Evolutionary conservation across 1,140 invertebrate genomes (phyloP).

Genomic region (Lamellibrachia luymesi): DNA sequence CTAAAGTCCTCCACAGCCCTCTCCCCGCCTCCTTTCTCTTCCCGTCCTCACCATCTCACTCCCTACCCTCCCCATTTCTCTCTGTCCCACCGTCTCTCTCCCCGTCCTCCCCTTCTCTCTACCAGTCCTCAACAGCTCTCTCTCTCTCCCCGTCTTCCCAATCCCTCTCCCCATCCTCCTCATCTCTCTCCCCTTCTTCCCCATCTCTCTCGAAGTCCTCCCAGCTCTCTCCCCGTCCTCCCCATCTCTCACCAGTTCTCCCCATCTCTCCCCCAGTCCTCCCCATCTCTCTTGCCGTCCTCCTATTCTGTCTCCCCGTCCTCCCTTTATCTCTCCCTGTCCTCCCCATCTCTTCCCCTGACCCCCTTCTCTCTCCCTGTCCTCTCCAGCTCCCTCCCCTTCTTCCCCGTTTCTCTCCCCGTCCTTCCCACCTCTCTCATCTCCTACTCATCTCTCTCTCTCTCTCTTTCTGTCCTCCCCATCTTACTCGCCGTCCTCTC

Average conservation of each 20-base stretch:
- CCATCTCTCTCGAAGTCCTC: not conserved
- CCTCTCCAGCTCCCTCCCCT: not conserved
- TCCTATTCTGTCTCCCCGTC: not conserved
- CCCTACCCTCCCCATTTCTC: not conserved
- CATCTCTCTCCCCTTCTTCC: not conserved
- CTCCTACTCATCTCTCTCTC: no score
- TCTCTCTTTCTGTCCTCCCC: not conserved
- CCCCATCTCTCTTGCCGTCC: not conserved
- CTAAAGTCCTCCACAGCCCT: no score
- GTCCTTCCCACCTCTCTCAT: not conserved
- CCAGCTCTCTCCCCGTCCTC: slow-evolving; percentile 2
- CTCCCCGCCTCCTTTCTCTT: no score
- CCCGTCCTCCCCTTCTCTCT: slow-evolving; percentile 14
- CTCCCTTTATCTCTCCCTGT: not conserved
- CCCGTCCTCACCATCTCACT: not conserved
- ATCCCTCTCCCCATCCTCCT: not conserved
- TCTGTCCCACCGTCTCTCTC: not conserved
- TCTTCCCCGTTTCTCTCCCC: not conserved
- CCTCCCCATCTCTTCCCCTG: not conserved
- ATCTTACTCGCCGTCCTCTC: not conserved
- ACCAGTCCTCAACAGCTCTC: no score
- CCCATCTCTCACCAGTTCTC: not conserved
- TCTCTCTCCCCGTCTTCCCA: no score
- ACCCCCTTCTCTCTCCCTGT: not conserved
- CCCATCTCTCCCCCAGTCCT: not conserved